A percentile compares a stretch with the other conserved stretches of the same genome.
These are phyloP conservation scores for Cyanocitta stelleri DNA, from an alignment of 2,113 vertebrate species.

Conservation along the genomic window DNA sequence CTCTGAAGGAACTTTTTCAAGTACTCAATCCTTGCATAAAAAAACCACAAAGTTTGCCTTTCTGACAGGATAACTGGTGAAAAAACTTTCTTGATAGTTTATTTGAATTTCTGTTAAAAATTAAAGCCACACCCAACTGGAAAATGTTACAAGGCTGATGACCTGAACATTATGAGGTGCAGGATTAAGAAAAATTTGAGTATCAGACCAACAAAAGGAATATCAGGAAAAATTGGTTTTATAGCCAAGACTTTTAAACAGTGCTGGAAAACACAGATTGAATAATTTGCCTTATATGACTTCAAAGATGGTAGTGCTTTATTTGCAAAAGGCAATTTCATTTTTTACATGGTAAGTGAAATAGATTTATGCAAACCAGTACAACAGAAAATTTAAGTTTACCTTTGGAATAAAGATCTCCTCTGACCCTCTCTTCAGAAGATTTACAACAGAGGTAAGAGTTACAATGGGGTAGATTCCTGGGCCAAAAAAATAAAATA, in stretches of 20 bases:
- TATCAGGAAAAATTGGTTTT: not conserved
- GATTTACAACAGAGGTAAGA: not conserved
- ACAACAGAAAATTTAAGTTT: not conserved
- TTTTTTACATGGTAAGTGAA: not conserved
- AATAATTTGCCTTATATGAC: not conserved
- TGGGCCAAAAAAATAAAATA: not conserved
- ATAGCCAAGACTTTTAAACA: not conserved
- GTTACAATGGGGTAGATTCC: not conserved
- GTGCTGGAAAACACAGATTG: not conserved
- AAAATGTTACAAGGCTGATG: not conserved
- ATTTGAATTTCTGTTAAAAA: not conserved
- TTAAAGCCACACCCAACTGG: not conserved
- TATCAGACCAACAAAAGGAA: not conserved
- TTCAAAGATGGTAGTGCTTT: not conserved
- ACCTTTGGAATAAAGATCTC: constrained; percentile 29
- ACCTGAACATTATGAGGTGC: not conserved
- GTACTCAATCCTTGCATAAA: not conserved
- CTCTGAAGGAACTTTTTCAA: not conserved
- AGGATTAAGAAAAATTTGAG: not conserved
- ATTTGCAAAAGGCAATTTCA: not conserved
- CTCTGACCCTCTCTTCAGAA: not conserved
- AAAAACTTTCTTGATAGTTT: not conserved
- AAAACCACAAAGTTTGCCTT: not conserved
- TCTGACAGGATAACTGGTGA: not conserved
- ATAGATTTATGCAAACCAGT: not conserved